Evolutionary conservation across 2,113 vertebrate species (phyloP), one percentile per base, ranked within the genome.

Genomic region (Cnemophilus loriae): DNA sequence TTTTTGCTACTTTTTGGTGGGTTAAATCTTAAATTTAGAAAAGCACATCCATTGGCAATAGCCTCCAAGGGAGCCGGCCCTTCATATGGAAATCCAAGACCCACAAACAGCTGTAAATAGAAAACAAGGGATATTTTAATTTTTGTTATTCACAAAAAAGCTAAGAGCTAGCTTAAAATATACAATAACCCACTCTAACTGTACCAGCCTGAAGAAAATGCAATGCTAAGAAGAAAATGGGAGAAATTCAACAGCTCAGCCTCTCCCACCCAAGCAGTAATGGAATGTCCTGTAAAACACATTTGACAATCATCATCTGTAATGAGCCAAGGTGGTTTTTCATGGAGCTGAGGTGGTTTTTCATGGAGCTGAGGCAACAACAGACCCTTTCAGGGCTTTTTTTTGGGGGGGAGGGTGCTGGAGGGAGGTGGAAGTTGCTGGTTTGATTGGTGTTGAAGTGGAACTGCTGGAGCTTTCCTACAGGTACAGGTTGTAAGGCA

Each of bases 1-100:
- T 99, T 99, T 97, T 99, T 99, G 98, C 99, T 99, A 97, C 99
- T 99, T 97, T 99, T 99, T 6, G 99, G 98, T 22, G 99, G 99
- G 86, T 92, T 98, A 97, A 99, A 99, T 87, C 98, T 99, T 64
- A 99, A 99, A 96, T 99, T 99, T 88, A 99, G 98, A 96, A 99
- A 99, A 71, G 99, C 99, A 47, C 99, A 99, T 91, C 99, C 99
- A 79, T 99, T 99, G 81, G 99, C 99, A 71, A 99, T 99, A 82
- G 99, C 99, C 93, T 99, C 99, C 69, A 99, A 95, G 16, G 99
- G 99, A 93, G 99, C 99, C 0, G 99, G 99, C 11, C 99, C 99
- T 96, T 99, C 99, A 3, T 99, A 99, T 5, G 99, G 99, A 95
- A 99, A 99, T 50, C 99, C 99, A 4, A 99, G 98, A 49, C 99